Conservation (phyloP, 1,140 invertebrate species). For the Paralvinella palmiformis region DNA sequence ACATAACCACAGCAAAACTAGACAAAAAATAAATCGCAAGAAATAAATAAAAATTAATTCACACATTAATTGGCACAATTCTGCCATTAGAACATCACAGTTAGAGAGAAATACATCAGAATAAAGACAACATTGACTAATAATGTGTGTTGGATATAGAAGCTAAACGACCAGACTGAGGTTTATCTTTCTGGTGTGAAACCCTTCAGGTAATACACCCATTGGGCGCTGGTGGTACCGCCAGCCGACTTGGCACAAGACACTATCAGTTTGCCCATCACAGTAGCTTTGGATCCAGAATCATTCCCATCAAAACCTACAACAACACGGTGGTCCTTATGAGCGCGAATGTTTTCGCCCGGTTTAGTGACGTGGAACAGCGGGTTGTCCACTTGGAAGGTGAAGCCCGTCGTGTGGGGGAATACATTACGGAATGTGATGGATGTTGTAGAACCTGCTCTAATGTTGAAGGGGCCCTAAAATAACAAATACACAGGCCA, state of each 20-base stretch:
- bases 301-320: conserved; percentile 50
- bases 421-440: conserved; percentile 50
- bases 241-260: conserved; percentile 44
- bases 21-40: too few relatives aligned
- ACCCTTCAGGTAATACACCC: conserved; percentile 51
- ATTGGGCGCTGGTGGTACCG: conserved; percentile 37
- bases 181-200: conserved; percentile 27
- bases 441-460: conserved; percentile 39
- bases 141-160: too few relatives aligned
- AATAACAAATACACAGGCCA: neutral
- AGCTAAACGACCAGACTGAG: neutral
- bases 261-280: conserved; percentile 49
- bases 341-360: conserved; percentile 42
- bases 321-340: conserved; percentile 46
- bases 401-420: conserved; percentile 38
- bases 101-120: too few relatives aligned
- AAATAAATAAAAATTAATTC: too few relatives aligned
- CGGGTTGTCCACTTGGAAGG: conserved; percentile 47
- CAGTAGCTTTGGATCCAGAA: conserved; percentile 37
- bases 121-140: neutral
- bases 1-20: too few relatives aligned
- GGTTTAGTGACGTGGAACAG: conserved; percentile 47
- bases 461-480: conserved; percentile 44
- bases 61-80: too few relatives aligned
- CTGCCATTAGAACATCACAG: too few relatives aligned